phyloP scores from a whole-genome alignment of 2,888 invertebrate species.

The Latrodectus hesperus region DNA sequence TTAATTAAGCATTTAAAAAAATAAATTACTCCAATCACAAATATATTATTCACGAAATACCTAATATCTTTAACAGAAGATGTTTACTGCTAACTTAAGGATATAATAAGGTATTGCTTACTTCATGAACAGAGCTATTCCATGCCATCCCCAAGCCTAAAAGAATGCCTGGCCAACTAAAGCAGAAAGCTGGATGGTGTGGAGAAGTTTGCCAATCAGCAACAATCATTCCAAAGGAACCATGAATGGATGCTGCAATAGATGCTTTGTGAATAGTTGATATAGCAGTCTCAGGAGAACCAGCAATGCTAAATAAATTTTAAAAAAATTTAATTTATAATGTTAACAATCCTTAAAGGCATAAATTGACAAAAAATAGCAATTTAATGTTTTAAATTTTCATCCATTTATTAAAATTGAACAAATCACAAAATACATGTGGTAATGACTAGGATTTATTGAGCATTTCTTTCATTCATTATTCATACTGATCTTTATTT shows the following conservation, averaged over 20 bases:
- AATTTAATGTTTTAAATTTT: no score
- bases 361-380: not conserved
- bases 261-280: constrained; percentile 79
- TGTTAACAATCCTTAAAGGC: not conserved
- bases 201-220: constrained; percentile 80
- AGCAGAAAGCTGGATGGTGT: constrained; percentile 79
- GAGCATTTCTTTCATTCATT: no score
- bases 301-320: constrained; percentile 77
- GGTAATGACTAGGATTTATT: no score
- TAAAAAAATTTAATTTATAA: no score
- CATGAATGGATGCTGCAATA: constrained; percentile 77
- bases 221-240: constrained; percentile 77
- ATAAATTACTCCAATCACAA: no score
- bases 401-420: not conserved
- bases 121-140: constrained; percentile 78
- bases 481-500: no score
- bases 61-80: no score
- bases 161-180: constrained; percentile 79
- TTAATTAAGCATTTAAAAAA: no score
- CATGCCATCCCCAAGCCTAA: constrained; percentile 79
- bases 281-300: constrained; percentile 80
- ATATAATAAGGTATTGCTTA: constrained; percentile 69
- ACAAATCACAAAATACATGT: no score
- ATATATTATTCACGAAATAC: no score
- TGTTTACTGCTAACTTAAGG: no score